Evolutionary conservation across 2,113 vertebrate genomes (phyloP), one percentile per base, ranked within the genome.

Genomic region (Jacana jacana): DNA sequence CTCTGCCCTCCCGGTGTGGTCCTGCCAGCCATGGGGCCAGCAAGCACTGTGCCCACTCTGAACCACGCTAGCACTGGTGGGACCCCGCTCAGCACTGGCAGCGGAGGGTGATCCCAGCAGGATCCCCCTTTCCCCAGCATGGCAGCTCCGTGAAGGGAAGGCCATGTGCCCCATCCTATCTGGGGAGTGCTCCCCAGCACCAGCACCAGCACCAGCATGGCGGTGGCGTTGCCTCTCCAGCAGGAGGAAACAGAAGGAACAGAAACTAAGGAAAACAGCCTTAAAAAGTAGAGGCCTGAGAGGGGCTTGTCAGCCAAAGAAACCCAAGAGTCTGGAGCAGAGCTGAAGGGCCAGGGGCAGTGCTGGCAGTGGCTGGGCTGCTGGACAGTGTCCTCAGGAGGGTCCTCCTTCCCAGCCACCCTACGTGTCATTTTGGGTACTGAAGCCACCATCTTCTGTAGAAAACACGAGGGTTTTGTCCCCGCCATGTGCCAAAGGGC

Each of bases 1-100:
- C 37, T 28, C 44, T 91, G 70, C 46, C 70, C 73, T 69, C 82
- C 44, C 5, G 24, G 65, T 13, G 5, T 0, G 0, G 49, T 37
- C 37, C 44, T 78, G 73, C 69, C 18, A 30, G 73, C 1, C 2
- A 54, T 0, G 4, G 77, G 63, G 64, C 63, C 81, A 72, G 46
- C 5, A 37, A 37, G 8, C 39, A 20, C 1, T 2, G 28, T 70
- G 64, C 60, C 84, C 20, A 3, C 60, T 81, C 78, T 5, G 13
- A 66, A 25, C 30, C 5, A 1, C 0, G 2, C 55, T 0, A 4
- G 64, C 48, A 28, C 37, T 5, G 15, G 6, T 5, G 9, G 25
- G 35, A 70, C 79, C 37, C 69, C 7, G 2, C 63, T 57, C 2
- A 16, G 51, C 66, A 55, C 19, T 9, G 4, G 63, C 15, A 0